Base-by-base conservation (phyloP, 2,888 invertebrate species). In the Rhyacophila evoluta region DNA sequence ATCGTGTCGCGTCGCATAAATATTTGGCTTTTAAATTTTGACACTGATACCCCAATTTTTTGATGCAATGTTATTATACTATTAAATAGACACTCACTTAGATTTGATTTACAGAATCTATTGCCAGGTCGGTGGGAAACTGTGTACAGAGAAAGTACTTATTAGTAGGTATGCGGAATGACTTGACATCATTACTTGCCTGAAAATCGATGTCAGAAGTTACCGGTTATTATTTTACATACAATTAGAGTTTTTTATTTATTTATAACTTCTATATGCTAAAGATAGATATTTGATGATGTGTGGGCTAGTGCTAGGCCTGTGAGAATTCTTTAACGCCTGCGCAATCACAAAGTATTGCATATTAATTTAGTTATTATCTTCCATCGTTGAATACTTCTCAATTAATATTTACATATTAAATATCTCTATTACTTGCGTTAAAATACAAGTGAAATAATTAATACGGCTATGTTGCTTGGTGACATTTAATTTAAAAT, bases 21-120 rank as follows among this genome's bases (percentile, higher is more conserved):
- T 33, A 33, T 33, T 33, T 33, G 29, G 29, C 29, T 33, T 33
- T 33, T 33, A 2, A 2, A 33, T 33, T 33, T 33, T 41, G 1
- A 73, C 73, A 73, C 29, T 73, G 41, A 39, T 55, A 55, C 41
- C 41, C 55, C 11, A 39, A 33, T 4, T 33, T 33, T 33, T 33
- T 33, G 4, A 33, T 6, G 2, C 29, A 6, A 2, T 33, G 29
- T 33, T 6, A 33, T 33, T 33, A 33, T 33, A 6, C 6, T 33
- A 33, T 2, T 6, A 33, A 2, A 2, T 33, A 33, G 29, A 33
- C 6, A 33, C 29, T 33, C 41, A 10, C 8, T 1, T 55, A 55
- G 6, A 10, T 55, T 19, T n/a, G 19, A 55, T 25, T 25, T 25
- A 19, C 10, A 19, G 55, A 55, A 12, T 4, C 25, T 8, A 55